A percentile compares a stretch with the other conserved stretches of the same genome.
These are phyloP conservation scores for Vicugna pacos DNA, from an alignment of 2,113 vertebrate species.

Conservation along the genomic window DNA sequence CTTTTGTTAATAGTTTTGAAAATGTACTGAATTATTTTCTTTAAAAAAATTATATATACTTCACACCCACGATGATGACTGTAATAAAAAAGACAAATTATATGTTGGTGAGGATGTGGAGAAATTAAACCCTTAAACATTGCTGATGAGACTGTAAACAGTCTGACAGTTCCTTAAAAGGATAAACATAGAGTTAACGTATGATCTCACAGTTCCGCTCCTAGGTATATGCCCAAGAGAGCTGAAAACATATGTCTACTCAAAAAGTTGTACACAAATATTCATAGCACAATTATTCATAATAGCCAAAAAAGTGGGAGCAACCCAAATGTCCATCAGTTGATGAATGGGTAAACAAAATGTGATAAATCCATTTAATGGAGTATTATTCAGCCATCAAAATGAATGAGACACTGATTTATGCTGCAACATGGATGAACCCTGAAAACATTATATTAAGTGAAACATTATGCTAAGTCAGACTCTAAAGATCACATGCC, in stretches of 20 bases:
- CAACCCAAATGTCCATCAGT: not conserved
- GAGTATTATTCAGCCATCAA: constrained; percentile 7
- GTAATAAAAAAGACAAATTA: not conserved
- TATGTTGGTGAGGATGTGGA: not conserved
- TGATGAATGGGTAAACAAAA: not conserved
- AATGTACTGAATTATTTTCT: not conserved
- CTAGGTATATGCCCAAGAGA: not conserved
- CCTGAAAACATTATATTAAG: not conserved
- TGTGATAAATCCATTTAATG: not conserved
- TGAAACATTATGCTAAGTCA: not conserved
- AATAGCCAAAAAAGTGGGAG: not conserved
- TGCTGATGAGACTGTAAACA: not conserved
- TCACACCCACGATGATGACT: not conserved
- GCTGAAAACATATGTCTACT: not conserved
- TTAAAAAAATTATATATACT: not conserved
- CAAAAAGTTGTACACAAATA: not conserved
- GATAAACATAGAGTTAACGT: not conserved
- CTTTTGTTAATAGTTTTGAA: not conserved
- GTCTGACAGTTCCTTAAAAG: not conserved
- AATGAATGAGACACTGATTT: not conserved
- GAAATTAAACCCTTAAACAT: not conserved
- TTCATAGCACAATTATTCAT: not conserved
- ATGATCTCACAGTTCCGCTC: not conserved
- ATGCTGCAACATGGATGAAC: not conserved
- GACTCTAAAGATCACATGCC: not conserved